A percentile compares a stretch with the other conserved stretches of the same genome.
Evolutionary conservation across 2,888 invertebrate genomes (phyloP).

Genomic region (Drosophila neutralis): DNA sequence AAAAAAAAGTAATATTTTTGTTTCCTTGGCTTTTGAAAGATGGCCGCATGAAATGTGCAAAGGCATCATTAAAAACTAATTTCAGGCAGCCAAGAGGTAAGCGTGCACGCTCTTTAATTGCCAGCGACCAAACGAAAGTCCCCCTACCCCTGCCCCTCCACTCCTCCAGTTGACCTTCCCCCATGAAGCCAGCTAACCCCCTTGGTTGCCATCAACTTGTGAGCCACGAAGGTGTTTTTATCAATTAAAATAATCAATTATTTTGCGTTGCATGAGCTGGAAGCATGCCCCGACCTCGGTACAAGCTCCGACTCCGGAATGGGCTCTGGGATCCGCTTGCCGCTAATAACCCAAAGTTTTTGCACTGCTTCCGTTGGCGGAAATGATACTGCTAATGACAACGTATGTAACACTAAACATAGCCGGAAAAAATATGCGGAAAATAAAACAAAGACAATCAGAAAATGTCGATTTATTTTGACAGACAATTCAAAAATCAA

Average conservation of each 20-base stretch:
- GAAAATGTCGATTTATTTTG: neutral
- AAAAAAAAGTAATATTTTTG: slow-evolving; percentile 9
- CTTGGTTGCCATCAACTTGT: slow-evolving; percentile 39
- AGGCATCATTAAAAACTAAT: slow-evolving; percentile 78
- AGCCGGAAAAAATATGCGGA: too few species aligned
- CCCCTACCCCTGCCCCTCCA: neutral
- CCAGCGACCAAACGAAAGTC: slow-evolving; percentile 49
- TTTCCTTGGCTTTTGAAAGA: slow-evolving; percentile 53
- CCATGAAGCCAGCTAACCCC: neutral
- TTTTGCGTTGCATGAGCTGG: slow-evolving; percentile 61
- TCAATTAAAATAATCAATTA: slow-evolving; percentile 78
- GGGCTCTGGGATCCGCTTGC: slow-evolving; percentile 29
- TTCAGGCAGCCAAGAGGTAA: slow-evolving; percentile 53
- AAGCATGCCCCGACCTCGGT: neutral
- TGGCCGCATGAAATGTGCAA: slow-evolving; percentile 72
- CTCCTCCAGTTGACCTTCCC: neutral
- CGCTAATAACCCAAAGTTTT: slow-evolving; percentile 54
- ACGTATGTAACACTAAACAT: slow-evolving; percentile 1
- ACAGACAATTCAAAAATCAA: neutral
- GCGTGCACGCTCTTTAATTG: slow-evolving; percentile 65
- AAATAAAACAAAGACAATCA: neutral
- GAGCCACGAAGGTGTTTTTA: slow-evolving; percentile 72
- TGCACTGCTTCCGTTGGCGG: slow-evolving; percentile 32
- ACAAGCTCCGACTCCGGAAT: neutral
- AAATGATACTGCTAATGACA: slow-evolving; percentile 19